A percentile compares a stretch with the other conserved stretches of the same genome.
Conservation (phyloP, 35 echinoderm and acorn worm species). For the Patiria miniata region DNA sequence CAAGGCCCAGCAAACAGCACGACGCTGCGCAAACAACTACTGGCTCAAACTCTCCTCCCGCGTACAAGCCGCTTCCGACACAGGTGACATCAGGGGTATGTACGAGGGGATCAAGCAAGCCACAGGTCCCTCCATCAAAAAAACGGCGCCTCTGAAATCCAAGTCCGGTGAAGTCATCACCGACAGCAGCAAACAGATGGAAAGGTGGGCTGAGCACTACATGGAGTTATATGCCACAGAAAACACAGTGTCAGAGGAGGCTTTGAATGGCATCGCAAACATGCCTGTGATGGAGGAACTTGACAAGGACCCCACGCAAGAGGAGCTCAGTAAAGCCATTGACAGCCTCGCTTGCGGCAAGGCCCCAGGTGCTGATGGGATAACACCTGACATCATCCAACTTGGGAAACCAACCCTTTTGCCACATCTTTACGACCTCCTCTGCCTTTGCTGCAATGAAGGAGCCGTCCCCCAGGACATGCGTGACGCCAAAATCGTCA, state of each 20-base stretch:
- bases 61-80: not conserved
- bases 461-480: too few species aligned
- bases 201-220: constrained; percentile 67
- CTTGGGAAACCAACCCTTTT: too few species aligned
- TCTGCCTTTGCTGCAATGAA: too few species aligned
- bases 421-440: too few species aligned
- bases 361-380: constrained; percentile 31
- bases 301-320: not conserved
- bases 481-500: too few species aligned
- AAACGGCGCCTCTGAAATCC: constrained; percentile 9
- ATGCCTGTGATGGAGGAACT: constrained; percentile 27
- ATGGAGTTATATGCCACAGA: constrained; percentile 49
- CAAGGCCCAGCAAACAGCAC: constrained; percentile 7
- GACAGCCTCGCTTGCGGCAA: constrained; percentile 29
- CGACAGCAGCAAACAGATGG: constrained; percentile 33
- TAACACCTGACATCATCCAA: constrained; percentile 47
- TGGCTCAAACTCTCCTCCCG: not conserved
- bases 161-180: constrained; percentile 42
- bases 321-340: constrained; percentile 49
- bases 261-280: not conserved
- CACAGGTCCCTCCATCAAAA: not conserved
- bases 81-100: too few species aligned
- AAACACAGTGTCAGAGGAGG: constrained; percentile 28
- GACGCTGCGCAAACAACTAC: not conserved
- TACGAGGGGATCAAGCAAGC: constrained; percentile 27